phyloP scores from a whole-genome alignment of 2,888 invertebrate genomes.

The Liopterus haemorrhoidalis region DNA sequence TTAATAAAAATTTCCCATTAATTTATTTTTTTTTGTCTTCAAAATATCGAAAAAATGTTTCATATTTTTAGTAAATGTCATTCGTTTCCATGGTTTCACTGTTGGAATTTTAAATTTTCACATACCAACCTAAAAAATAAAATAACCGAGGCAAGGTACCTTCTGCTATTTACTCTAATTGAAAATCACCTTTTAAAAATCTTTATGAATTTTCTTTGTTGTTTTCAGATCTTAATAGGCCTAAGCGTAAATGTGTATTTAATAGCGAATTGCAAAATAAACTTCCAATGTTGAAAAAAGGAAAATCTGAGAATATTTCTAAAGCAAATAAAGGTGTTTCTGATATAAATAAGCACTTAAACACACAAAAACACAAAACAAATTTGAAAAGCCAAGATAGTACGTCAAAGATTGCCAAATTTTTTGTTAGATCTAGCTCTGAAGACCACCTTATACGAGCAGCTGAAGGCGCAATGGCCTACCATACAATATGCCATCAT shows the following conservation, averaged over 20 bases:
- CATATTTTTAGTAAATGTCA: no score
- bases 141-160: no score
- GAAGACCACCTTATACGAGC: conserved; percentile 19
- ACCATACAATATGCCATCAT: conserved; percentile 13
- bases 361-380: conserved; percentile 24
- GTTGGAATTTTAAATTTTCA: no score
- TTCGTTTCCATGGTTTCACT: no score
- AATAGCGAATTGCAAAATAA: conserved; percentile 24
- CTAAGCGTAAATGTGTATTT: conserved; percentile 23
- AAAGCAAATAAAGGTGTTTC: conserved; percentile 23
- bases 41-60: no score
- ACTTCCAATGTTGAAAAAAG: conserved; percentile 24
- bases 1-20: no score
- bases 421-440: conserved; percentile 18
- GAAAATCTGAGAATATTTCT: conserved; percentile 25
- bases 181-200: no score
- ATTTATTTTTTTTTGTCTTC: no score
- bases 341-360: conserved; percentile 20
- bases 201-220: no score
- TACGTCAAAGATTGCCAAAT: conserved; percentile 19
- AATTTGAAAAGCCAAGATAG: conserved; percentile 22
- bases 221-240: conserved; percentile 14
- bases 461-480: conserved; percentile 15
- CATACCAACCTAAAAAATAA: no score
- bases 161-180: no score